A percentile compares a stretch with the other conserved stretches of the same genome.
These are phyloP conservation scores for Protodeltote pygarga DNA, from an alignment of 2,888 invertebrate species.

Conservation along the genomic window DNA sequence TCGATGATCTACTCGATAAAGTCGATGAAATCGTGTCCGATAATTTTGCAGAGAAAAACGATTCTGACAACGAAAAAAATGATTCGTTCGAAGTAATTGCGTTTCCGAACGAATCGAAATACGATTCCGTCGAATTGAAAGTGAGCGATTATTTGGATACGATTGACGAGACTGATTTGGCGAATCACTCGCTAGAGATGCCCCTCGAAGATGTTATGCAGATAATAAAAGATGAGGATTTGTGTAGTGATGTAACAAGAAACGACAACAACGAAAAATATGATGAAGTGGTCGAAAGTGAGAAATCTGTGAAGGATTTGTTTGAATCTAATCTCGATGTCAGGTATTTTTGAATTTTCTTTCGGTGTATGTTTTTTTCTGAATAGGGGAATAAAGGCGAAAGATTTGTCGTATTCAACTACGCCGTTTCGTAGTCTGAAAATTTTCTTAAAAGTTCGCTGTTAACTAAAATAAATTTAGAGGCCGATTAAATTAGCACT, in stretches of 20 bases:
- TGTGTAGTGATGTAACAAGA: slow-evolving; percentile 59
- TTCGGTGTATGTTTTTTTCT: background rate
- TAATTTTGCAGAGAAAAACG: slow-evolving; percentile 22
- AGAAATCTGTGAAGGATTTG: slow-evolving; percentile 41
- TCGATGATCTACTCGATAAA: slow-evolving; percentile 68
- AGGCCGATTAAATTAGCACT: background rate
- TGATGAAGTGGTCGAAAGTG: slow-evolving; percentile 29
- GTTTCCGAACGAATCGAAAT: slow-evolving; percentile 47
- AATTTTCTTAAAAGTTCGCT: too few relatives aligned
- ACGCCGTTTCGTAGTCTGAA: too few relatives aligned
- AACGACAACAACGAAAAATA: too few relatives aligned
- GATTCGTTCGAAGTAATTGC: slow-evolving; percentile 70
- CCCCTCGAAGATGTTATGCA: slow-evolving; percentile 53
- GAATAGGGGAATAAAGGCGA: too few relatives aligned
- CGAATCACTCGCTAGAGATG: slow-evolving; percentile 49
- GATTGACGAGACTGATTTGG: slow-evolving; percentile 65
- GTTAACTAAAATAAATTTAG: background rate
- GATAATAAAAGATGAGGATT: slow-evolving; percentile 52
- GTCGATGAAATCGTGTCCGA: slow-evolving; percentile 55
- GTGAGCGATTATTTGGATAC: slow-evolving; percentile 66
- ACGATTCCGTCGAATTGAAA: slow-evolving; percentile 42
- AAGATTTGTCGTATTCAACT: too few relatives aligned
- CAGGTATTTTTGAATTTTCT: slow-evolving; percentile 6
- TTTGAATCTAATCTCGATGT: slow-evolving; percentile 19
- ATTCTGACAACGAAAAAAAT: slow-evolving; percentile 50